Conservation (phyloP, 2,113 vertebrate species). For the Apteryx mantelli region DNA sequence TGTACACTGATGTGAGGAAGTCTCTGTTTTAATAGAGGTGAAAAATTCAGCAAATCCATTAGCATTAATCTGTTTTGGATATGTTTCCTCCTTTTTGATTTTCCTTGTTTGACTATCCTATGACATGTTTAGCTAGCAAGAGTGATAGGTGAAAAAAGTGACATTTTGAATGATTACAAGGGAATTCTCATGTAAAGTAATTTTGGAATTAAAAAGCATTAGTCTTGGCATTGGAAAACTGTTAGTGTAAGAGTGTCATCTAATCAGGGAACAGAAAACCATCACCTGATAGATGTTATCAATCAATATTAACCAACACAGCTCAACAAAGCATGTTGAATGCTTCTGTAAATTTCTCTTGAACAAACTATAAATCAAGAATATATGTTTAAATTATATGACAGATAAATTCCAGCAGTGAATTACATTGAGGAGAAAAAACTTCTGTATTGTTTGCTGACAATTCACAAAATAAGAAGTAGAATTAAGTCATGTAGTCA, state of each 20-base stretch:
- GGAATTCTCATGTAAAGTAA: neutral
- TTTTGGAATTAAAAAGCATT: constrained; percentile 51
- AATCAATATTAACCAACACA: constrained; percentile 38
- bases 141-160: neutral
- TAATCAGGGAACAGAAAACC: constrained; percentile 44
- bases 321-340: constrained; percentile 10
- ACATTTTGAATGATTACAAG: constrained; percentile 2
- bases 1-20: neutral
- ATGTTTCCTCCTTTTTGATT: neutral
- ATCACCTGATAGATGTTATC: neutral
- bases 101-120: neutral
- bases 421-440: neutral
- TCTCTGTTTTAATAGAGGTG: neutral
- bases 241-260: neutral
- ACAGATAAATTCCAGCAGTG: neutral
- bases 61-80: neutral
- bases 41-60: neutral
- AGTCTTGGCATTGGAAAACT: neutral
- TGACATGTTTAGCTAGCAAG: neutral
- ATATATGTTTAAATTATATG: neutral
- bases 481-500: neutral
- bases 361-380: constrained; percentile 46
- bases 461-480: neutral
- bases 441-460: neutral
- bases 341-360: constrained; percentile 21